Evolutionary conservation across 2,888 invertebrate genomes (phyloP), one percentile per base, ranked within the genome.

Genomic region (Scaptomyza flava): DNA sequence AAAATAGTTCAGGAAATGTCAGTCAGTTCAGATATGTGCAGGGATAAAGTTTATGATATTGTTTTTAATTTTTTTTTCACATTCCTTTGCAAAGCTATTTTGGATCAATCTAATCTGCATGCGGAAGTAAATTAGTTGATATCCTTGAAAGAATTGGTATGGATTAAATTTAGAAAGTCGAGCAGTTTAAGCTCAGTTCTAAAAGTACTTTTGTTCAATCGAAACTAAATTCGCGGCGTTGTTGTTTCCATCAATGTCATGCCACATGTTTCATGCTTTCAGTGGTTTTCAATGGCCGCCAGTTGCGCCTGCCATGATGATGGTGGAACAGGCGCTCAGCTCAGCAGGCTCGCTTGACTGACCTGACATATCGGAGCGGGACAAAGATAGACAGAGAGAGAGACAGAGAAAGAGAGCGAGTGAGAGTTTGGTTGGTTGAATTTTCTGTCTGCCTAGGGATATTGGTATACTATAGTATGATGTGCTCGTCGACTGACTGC

Each of bases 271-370:
- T 60, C 78, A 68, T 54, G 59, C 58, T 43, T 59, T 38, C 71
- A 56, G 38, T 60, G 38, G 51, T 23, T 75, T 75, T 73, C 75
- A 87, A 89, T 85, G 85, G 89, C 85, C 67, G 89, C 77, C 74
- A 79, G 50, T 34, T 36, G 45, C 58, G 84, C 67, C 81, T 78
- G 74, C 69, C 82, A 81, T 73, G 63, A 81, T 78, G 79, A 79
- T 73, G 67, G 76, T 71, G 79, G 80, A 73, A 79, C 79, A 79
- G 79, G 71, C 77, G 79, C 75, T 74, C 74, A 73, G 74, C 53
- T 54, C 34, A 47, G 53, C 63, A 36, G 20, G 31, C 12, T 17
- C 61, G 62, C 73, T 77, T 75, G 78, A 75, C 78, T 78, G 66
- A 51, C 57, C 70, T 41, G 17, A 41, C 9, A 41, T 9, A 67